Evolutionary conservation across 2,888 invertebrate species (phyloP), one percentile per base, ranked within the genome.

Genomic region (Pollenia amentaria): DNA sequence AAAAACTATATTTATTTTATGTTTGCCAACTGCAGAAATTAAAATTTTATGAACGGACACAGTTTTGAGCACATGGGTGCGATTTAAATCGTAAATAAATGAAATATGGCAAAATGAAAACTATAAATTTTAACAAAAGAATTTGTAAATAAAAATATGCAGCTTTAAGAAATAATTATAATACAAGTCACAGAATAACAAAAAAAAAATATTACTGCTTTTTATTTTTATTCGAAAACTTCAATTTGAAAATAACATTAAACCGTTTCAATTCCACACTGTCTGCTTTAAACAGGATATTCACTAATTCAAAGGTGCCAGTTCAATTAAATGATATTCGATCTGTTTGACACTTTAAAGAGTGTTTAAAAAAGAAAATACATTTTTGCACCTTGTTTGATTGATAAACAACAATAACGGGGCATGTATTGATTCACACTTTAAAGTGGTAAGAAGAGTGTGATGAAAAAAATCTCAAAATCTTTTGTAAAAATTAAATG

Each of bases 251-350:
- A 14, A 29, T 40, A 6, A 14, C 8, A 18, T 38, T 65, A 10
- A 12, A 46, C n/a, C 2, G 3, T 21, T 51, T 38, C 51, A 18
- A 44, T n/a, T 46, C 11, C 40, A 9, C 2, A 10, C 12, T 38
- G 21, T 44, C 9, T 60, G 1, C 29, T 46, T 2, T 21, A 40
- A 67, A 16, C 46, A 57, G 67, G 77, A 77, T 67, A 57, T 57
- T 1, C 6, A 64, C 29, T 48, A 77, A 77, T 44, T 55, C 69
- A 69, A 62, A 60, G 60, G 55, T 75, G 75, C 53, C 53, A 53
- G 18, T 70, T 29, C 75, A 51, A 67, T 78, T 78, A 77, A 85
- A 67, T 69, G 77, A 70, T 70, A 87, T 80, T 62, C 67, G 87
- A 87, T 84, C 72, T 77, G n/a, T 72, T 69, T 73, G 53, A 81